Conservation (phyloP, 2,113 vertebrate species). For the Kryptolebias marmoratus region DNA sequence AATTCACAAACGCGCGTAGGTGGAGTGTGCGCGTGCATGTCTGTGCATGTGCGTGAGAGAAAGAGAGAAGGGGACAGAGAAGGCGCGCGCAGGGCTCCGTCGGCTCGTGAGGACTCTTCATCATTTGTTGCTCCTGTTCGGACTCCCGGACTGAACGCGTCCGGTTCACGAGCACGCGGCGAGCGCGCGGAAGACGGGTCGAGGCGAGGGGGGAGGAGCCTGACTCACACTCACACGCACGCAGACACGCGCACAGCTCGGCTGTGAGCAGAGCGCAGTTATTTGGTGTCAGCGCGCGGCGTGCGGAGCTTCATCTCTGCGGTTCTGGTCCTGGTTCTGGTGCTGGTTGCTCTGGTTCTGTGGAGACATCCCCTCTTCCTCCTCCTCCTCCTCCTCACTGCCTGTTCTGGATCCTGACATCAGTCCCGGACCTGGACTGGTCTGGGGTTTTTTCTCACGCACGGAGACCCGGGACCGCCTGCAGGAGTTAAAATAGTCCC, state of each 20-base stretch:
- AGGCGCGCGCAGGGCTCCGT: not conserved
- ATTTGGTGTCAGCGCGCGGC: not conserved
- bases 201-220: not conserved
- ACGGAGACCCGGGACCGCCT: slow-evolving; percentile 43
- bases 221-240: slow-evolving; percentile 8
- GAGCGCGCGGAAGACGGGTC: slow-evolving; percentile 15
- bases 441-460: slow-evolving; percentile 11
- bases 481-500: slow-evolving; percentile 24
- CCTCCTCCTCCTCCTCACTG: not conserved
- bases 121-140: not conserved
- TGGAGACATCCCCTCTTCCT: not conserved
- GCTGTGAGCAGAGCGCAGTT: slow-evolving; percentile 12
- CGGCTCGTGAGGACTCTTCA: not conserved
- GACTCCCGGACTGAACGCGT: not conserved
- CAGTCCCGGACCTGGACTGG: slow-evolving; percentile 38
- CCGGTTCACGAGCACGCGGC: not conserved
- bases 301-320: not conserved
- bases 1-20: slow-evolving; percentile 68
- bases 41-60: not conserved
- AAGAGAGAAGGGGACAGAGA: slow-evolving; percentile 7
- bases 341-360: not conserved
- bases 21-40: slow-evolving; percentile 49
- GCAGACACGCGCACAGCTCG: slow-evolving; percentile 6
- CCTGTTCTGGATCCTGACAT: slow-evolving; percentile 36
- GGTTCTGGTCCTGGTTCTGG: not conserved